Percentiles rank a stretch among this genome's conserved stretches.
phyloP scores from a whole-genome alignment of 2,888 invertebrate genomes.

The Chloromyia formosa region DNA sequence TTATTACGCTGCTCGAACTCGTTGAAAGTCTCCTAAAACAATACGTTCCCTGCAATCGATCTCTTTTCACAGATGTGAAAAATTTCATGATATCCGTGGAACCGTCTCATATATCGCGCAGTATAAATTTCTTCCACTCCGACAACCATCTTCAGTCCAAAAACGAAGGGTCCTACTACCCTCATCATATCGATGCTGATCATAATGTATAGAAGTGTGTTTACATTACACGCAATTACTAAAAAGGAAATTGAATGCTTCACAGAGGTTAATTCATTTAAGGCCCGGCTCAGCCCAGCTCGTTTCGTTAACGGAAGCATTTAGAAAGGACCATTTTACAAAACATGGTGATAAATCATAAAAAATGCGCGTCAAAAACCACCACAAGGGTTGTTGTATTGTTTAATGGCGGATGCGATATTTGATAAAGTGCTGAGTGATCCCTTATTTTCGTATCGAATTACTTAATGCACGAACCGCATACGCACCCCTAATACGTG shows the following conservation, averaged over 20 bases:
- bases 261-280: constrained; percentile 26
- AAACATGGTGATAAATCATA: constrained; percentile 35
- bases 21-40: constrained; percentile 5
- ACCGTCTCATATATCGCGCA: background rate
- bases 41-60: background rate
- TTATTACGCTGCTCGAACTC: background rate
- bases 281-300: background rate
- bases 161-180: constrained; percentile 4
- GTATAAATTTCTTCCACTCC: no score
- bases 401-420: constrained; percentile 17
- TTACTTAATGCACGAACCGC: constrained; percentile 2
- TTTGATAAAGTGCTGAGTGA: constrained; percentile 23
- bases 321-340: constrained; percentile 28
- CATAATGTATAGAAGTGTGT: background rate
- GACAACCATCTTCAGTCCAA: background rate
- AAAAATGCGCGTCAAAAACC: constrained; percentile 15
- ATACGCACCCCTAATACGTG: constrained; percentile 18
- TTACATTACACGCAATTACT: constrained; percentile 43
- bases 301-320: constrained; percentile 30
- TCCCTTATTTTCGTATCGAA: constrained; percentile 42
- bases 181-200: background rate
- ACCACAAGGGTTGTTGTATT: constrained; percentile 30
- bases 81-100: background rate
- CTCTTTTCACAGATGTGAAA: constrained; percentile 21
- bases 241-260: constrained; percentile 36